These are phyloP conservation scores for Cichlasoma orientale DNA, from an alignment of 2,797 vertebrate genomes.

Conservation along the genomic window DNA sequence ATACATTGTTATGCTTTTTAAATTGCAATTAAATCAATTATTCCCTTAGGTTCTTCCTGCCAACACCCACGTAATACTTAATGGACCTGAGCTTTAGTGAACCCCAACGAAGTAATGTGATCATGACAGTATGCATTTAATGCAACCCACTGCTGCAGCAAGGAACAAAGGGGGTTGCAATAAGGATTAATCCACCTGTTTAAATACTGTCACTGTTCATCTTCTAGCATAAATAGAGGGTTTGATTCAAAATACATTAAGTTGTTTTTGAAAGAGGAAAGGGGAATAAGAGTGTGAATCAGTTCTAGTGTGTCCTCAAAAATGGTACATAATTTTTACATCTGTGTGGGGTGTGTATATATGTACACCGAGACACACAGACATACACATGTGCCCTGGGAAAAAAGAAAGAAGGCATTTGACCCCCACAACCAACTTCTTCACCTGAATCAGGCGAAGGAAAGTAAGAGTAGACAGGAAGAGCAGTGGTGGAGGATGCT, in stretches of 20 bases:
- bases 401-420: background rate
- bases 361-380: background rate
- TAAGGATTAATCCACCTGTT: background rate
- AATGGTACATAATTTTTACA: background rate
- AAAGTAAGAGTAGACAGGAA: background rate
- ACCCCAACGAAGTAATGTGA: constrained; percentile 51
- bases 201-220: background rate
- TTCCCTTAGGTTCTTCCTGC: constrained; percentile 46
- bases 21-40: constrained; percentile 70
- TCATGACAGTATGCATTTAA: constrained; percentile 21
- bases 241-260: background rate
- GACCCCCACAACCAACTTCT: background rate
- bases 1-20: constrained; percentile 54
- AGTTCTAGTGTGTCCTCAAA: background rate
- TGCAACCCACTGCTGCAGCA: background rate
- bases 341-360: background rate
- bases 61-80: constrained; percentile 45
- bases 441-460: background rate
- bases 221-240: background rate
- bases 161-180: constrained; percentile 8
- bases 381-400: background rate
- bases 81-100: constrained; percentile 51
- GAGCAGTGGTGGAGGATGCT: no score
- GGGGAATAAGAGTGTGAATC: background rate
- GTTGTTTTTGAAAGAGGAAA: background rate